A percentile compares a stretch with the other conserved stretches of the same genome.
phyloP scores from a whole-genome alignment of 2,113 vertebrate genomes.

The Laticauda laticaudata region DNA sequence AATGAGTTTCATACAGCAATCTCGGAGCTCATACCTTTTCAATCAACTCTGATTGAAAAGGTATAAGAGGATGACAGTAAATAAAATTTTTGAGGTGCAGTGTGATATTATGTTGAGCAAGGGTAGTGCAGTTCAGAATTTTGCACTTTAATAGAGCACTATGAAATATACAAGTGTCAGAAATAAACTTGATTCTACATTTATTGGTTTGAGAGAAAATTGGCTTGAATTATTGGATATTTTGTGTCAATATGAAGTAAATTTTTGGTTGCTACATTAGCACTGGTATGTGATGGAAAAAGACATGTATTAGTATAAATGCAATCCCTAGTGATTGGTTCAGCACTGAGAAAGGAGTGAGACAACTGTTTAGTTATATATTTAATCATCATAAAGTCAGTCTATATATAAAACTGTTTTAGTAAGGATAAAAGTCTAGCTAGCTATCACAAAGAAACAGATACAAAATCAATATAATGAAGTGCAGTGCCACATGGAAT shows the following conservation, averaged over 20 bases:
- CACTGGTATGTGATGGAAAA: not conserved
- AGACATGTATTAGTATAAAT: not conserved
- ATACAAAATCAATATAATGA: not conserved
- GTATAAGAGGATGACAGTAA: not conserved
- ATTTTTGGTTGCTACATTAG: not conserved
- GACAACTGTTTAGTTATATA: not conserved
- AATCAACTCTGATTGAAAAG: not conserved
- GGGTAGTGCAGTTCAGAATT: not conserved
- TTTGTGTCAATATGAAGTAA: not conserved
- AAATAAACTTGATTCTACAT: not conserved
- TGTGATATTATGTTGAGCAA: not conserved
- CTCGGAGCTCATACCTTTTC: too few relatives aligned
- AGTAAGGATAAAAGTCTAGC: not conserved
- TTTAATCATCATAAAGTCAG: not conserved
- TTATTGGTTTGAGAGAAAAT: not conserved
- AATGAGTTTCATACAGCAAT: not conserved
- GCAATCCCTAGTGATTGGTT: not conserved
- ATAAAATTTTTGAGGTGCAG: not conserved
- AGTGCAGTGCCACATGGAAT: too few relatives aligned
- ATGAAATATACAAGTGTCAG: not conserved
- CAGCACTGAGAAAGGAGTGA: not conserved
- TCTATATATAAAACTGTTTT: not conserved
- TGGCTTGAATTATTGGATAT: not conserved
- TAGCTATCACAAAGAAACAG: not conserved
- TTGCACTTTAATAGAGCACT: not conserved